Evolutionary conservation across 2,113 vertebrate species (phyloP).

Genomic region (Leucopternis melanops): DNA sequence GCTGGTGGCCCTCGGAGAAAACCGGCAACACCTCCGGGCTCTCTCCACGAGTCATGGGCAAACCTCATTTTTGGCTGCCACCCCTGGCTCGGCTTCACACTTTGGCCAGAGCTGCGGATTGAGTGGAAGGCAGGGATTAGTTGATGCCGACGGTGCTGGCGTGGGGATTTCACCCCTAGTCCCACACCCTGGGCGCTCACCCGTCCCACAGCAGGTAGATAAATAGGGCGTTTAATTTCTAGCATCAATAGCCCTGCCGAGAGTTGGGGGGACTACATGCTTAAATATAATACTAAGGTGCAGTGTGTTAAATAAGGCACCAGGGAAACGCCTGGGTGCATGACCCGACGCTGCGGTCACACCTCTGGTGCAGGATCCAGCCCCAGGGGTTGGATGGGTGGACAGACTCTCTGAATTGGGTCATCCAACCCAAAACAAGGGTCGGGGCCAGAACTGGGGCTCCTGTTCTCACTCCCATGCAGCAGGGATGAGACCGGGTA

Average conservation of each 20-base stretch:
- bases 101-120: background rate
- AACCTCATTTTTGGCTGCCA: background rate
- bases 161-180: background rate
- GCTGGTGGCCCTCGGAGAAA: background rate
- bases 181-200: background rate
- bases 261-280: accelerated
- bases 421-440: background rate
- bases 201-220: background rate
- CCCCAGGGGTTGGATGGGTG: background rate
- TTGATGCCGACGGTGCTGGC: background rate
- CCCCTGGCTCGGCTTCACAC: background rate
- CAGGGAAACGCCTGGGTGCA: background rate
- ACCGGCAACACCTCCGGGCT: accelerated
- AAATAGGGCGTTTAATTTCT: background rate
- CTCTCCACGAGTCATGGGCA: accelerated
- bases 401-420: background rate
- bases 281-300: background rate
- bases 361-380: background rate
- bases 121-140: background rate
- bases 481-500: background rate
- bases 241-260: background rate
- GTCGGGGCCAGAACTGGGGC: background rate
- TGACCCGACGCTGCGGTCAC: background rate
- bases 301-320: background rate
- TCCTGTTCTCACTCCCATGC: background rate